Percentiles rank a stretch among this genome's conserved stretches.
phyloP scores from a whole-genome alignment of 2,888 invertebrate genomes.

The Matsumyia berberina region DNA sequence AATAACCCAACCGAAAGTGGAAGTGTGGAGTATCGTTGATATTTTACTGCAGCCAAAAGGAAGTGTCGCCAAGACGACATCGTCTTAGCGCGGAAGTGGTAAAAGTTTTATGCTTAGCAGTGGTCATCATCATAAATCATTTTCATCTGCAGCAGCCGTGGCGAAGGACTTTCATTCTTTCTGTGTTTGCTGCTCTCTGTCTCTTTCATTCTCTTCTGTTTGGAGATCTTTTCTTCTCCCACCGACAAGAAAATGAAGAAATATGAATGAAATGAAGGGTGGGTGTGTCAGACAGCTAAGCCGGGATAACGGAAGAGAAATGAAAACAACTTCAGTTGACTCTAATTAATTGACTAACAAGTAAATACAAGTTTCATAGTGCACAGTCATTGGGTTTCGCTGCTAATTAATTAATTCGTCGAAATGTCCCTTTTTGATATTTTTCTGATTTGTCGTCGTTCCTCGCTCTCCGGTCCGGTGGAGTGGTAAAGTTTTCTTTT shows the following conservation, averaged over 20 bases:
- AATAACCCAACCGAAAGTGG: neutral
- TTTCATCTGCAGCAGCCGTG: slow-evolving; percentile 60
- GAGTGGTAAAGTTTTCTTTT: slow-evolving; percentile 11
- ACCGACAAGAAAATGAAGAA: slow-evolving; percentile 54
- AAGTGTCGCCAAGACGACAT: slow-evolving; percentile 71
- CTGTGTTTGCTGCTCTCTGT: neutral
- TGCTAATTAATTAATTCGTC: slow-evolving; percentile 62
- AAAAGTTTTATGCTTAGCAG: slow-evolving; percentile 68
- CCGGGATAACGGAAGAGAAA: slow-evolving; percentile 22
- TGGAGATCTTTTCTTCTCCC: slow-evolving; percentile 13
- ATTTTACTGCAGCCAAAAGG: slow-evolving; percentile 55
- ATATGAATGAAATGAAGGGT: slow-evolving; percentile 37
- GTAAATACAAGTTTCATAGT: slow-evolving; percentile 55
- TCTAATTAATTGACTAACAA: slow-evolving; percentile 69
- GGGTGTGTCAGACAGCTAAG: slow-evolving; percentile 17
- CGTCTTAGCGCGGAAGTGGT: slow-evolving; percentile 67
- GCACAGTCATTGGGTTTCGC: slow-evolving; percentile 47
- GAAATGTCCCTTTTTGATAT: slow-evolving; percentile 39
- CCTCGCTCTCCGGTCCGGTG: neutral
- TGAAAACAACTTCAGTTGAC: slow-evolving; percentile 55
- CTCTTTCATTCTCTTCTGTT: neutral
- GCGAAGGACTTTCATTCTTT: slow-evolving; percentile 20
- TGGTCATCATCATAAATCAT: slow-evolving; percentile 76
- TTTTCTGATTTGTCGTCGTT: slow-evolving; percentile 40
- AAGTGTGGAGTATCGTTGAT: slow-evolving; percentile 4